Evolutionary conservation across 2,888 invertebrate species (phyloP).

Genomic region (Malacosoma neustria): DNA sequence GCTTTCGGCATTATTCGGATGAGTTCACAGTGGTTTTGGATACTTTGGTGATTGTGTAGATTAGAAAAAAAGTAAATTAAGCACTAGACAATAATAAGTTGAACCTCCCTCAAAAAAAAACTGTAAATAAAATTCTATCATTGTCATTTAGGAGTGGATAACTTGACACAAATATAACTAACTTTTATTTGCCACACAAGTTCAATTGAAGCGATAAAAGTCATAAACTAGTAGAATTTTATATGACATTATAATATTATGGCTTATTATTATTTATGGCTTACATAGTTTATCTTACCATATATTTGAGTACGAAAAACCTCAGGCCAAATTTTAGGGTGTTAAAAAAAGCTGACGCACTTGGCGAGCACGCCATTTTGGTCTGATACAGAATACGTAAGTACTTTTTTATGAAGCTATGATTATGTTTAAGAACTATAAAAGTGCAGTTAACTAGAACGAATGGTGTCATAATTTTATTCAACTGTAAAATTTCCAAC

Average conservation of each 20-base stretch:
- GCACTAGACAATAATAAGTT: too few species aligned
- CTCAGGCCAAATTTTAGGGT: background rate
- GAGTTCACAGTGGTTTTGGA: too few species aligned
- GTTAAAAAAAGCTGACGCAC: background rate
- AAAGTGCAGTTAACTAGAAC: conserved; percentile 21
- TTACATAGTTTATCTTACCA: background rate
- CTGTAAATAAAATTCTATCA: background rate
- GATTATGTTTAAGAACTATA: conserved; percentile 21
- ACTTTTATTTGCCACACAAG: background rate
- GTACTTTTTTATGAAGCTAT: conserved; percentile 19
- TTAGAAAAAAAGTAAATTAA: too few species aligned
- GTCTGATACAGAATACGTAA: conserved; percentile 3
- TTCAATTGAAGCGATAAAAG: background rate
- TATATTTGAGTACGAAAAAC: background rate
- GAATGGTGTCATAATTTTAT: conserved; percentile 22
- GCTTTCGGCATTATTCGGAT: too few species aligned
- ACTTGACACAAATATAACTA: background rate
- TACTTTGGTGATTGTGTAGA: too few species aligned
- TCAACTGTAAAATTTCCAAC: conserved; percentile 7
- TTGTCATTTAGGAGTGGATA: background rate
- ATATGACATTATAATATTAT: too few species aligned
- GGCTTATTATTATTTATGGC: background rate
- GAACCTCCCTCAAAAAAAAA: too few species aligned
- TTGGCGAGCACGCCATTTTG: background rate
- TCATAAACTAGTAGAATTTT: background rate